Conservation (phyloP, 92 coral and sea anemone species). For the Epizoanthus scotinus region DNA sequence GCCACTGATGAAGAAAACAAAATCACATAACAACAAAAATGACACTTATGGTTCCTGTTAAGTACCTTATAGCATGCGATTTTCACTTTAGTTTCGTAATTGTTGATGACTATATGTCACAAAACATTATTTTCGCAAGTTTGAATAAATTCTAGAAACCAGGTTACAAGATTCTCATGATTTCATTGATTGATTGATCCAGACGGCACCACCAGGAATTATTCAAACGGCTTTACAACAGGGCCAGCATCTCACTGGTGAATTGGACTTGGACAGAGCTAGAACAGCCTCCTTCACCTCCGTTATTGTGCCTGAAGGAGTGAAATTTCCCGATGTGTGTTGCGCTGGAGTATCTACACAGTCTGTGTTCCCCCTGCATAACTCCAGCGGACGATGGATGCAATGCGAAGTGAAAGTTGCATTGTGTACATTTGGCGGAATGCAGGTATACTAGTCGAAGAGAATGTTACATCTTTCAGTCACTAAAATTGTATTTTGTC, state of each 20-base stretch:
- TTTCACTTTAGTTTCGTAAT: no score
- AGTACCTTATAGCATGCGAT: no score
- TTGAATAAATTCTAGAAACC: no score
- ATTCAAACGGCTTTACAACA: constrained; percentile 22
- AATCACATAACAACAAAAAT: no score
- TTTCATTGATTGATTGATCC: no score
- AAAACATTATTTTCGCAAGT: no score
- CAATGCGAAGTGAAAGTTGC: constrained; percentile 81
- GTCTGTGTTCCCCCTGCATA: constrained; percentile 80
- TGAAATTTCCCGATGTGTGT: constrained; percentile 83
- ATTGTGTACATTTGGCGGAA: constrained; percentile 74
- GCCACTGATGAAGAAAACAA: no score
- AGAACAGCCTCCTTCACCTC: constrained; percentile 61
- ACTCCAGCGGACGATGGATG: constrained; percentile 93
- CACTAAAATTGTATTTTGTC: no score
- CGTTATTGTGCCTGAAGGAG: constrained; percentile 88
- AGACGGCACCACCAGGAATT: constrained; percentile 44
- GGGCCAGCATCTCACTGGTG: constrained; percentile 32
- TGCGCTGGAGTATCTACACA: constrained; percentile 87
- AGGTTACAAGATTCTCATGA: no score
- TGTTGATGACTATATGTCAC: no score
- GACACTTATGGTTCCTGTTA: no score
- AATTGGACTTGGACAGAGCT: constrained; percentile 27
- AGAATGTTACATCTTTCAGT: no score
- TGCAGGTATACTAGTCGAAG: constrained; percentile 58